These are phyloP conservation scores for Tigriopus japonicus DNA, from an alignment of 1,140 invertebrate genomes.

Conservation along the genomic window DNA sequence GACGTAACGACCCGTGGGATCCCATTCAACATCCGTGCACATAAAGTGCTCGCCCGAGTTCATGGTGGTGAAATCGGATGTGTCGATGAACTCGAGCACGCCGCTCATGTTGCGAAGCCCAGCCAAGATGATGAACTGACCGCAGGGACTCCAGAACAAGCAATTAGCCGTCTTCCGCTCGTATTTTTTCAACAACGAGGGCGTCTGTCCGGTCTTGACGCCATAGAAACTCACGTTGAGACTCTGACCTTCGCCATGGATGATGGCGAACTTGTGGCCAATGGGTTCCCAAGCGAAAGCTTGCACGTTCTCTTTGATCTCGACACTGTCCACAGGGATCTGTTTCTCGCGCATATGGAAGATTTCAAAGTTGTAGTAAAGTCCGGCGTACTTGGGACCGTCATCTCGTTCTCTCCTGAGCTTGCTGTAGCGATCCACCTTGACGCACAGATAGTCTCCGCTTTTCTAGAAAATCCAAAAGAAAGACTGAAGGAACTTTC, in stretches of 20 bases:
- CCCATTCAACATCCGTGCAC: constrained; percentile 94
- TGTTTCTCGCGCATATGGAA: constrained; percentile 96
- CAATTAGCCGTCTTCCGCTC: constrained; percentile 82
- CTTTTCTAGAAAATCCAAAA: no score
- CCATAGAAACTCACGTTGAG: constrained; percentile 85
- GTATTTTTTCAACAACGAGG: constrained; percentile 43
- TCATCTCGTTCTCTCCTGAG: constrained; percentile 62
- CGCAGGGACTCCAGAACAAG: constrained; percentile 87
- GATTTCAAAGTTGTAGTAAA: constrained; percentile 98
- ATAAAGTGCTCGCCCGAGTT: constrained; percentile 79
- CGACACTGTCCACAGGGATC: constrained; percentile 90
- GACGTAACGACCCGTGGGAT: constrained; percentile 94
- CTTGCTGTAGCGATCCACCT: constrained; percentile 92
- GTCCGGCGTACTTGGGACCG: constrained; percentile 74
- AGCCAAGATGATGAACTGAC: constrained; percentile 86
- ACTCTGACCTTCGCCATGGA: constrained; percentile 74
- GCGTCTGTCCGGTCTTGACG: constrained; percentile 35
- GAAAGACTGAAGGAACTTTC: no score
- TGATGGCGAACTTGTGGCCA: constrained; percentile 85
- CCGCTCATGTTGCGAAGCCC: constrained; percentile 64
- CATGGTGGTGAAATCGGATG: constrained; percentile 83
- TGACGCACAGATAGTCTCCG: constrained; percentile 91
- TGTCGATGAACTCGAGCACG: constrained; percentile 83
- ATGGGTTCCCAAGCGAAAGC: constrained; percentile 97
- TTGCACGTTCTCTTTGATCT: constrained; percentile 65